Percentiles rank a stretch among this genome's conserved stretches.
phyloP scores from a whole-genome alignment of 2,113 vertebrate genomes.

The Menura novaehollandiae region DNA sequence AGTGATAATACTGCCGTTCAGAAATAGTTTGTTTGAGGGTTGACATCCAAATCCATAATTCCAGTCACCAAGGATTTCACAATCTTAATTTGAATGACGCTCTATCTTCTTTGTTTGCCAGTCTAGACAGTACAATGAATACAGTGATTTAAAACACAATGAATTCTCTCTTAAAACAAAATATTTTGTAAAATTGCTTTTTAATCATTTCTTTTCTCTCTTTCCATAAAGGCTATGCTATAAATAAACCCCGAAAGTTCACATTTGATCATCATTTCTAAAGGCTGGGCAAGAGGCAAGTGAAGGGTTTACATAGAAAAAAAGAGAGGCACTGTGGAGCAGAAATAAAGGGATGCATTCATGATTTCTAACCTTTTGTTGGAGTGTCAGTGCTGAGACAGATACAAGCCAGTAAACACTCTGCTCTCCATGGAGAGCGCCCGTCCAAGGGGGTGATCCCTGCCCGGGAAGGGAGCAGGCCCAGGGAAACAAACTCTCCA shows the following conservation, averaged over 20 bases:
- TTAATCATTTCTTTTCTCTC: constrained; percentile 78
- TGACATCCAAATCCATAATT: constrained; percentile 67
- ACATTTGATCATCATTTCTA: constrained; percentile 72
- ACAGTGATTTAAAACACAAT: constrained; percentile 74
- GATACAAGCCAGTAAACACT: constrained; percentile 67
- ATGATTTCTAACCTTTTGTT: constrained; percentile 67
- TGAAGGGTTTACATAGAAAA: constrained; percentile 68
- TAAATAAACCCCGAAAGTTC: constrained; percentile 79
- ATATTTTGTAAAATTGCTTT: constrained; percentile 77
- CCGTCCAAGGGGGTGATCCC: neutral
- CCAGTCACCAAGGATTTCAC: constrained; percentile 61
- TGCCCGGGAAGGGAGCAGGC: neutral
- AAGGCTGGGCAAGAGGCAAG: constrained; percentile 71
- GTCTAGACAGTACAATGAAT: constrained; percentile 75
- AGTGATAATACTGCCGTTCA: constrained; percentile 68
- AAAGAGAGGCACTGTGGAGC: constrained; percentile 71
- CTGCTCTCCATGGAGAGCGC: constrained; percentile 38
- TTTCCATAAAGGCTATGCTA: constrained; percentile 71
- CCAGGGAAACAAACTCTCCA: neutral
- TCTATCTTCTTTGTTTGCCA: constrained; percentile 68
- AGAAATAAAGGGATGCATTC: constrained; percentile 73
- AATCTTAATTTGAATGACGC: constrained; percentile 66
- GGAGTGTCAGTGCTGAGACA: constrained; percentile 52
- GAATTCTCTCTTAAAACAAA: constrained; percentile 78
- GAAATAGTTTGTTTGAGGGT: constrained; percentile 69